Base-by-base conservation (phyloP, 2,113 vertebrate genomes). In the Corythornis vintsioides region DNA sequence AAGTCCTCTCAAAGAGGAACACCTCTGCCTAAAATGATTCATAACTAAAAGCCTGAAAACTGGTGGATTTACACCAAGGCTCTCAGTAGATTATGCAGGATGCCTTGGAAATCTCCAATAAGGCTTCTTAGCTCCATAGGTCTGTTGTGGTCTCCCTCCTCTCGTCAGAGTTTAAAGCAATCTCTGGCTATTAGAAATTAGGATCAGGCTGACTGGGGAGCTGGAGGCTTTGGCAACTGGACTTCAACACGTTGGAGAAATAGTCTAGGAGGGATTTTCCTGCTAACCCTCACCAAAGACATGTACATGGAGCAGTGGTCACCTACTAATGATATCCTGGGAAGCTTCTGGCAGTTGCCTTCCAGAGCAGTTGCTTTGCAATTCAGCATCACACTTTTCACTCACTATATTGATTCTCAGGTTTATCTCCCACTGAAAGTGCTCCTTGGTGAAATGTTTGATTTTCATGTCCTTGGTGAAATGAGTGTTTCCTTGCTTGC, bases 1-100 rank as follows among this genome's bases (percentile, higher is more conserved):
- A 56, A 74, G 38, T 67, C 92, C 33, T 71, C 89, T 77, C 67
- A 88, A 85, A 85, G 82, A 88, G 42, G 38, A 85, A 57, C 28
- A 57, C 55, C 67, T 85, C 85, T 93, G 63, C 45, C 55, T 87
- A 91, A 84, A 87, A 88, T 61, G 33, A 73, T 43, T 76, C 73
- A 12, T 50, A 66, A 73, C 33, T 66, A 73, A 90, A 88, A 57
- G 24, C 11, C 59, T 47, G 28, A 79, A 92, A 64, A 67, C 1
- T 19, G 47, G 88, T 65, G 66, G 66, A 69, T 71, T 90, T 86
- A 74, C 21, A 78, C 43, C 38, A 76, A 50, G 19, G 67, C 35
- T 86, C 33, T 24, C 43, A 80, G 33, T 42, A 70, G 33, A 57
- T 82, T 63, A 83, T 53, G 63, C 59, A 84, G 19, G 57, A 84